Percentiles rank a stretch among this genome's conserved stretches.
phyloP scores from a whole-genome alignment of 23 tunicate species.

The Styela clava region DNA sequence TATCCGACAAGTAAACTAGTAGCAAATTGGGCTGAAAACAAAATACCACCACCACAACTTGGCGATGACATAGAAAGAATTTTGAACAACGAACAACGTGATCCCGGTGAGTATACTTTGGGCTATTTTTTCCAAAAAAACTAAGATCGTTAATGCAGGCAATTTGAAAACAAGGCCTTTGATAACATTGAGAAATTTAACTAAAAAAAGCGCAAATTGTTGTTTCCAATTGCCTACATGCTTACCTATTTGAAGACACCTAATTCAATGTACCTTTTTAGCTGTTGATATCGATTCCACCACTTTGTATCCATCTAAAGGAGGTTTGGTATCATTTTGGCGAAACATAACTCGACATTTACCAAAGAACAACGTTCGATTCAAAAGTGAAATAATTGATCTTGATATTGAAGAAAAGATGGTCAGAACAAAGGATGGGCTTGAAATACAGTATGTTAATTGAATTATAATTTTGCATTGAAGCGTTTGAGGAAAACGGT shows the following conservation, averaged over 20 bases:
- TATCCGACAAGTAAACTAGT: conserved; percentile 81
- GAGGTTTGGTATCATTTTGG: conserved; percentile 85
- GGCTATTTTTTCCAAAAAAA: neutral
- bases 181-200: neutral
- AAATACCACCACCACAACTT: conserved; percentile 61
- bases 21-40: conserved; percentile 52
- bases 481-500: too few species aligned
- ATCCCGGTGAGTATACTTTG: conserved; percentile 46
- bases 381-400: conserved; percentile 64
- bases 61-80: conserved; percentile 52
- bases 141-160: neutral
- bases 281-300: conserved; percentile 10
- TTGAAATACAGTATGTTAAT: conserved; percentile 67
- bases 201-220: neutral
- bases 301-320: conserved; percentile 66
- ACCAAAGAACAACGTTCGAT: conserved; percentile 71
- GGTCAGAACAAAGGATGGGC: conserved; percentile 61
- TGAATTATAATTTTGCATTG: neutral
- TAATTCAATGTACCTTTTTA: too few species aligned
- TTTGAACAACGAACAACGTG: conserved; percentile 52
- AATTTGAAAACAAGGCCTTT: neutral
- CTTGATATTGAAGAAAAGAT: conserved; percentile 79
- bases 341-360: conserved; percentile 44
- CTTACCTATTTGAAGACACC: too few species aligned
- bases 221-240: too few species aligned